Base-by-base conservation (phyloP, 2,888 invertebrate species). In the Campoletis raptor region DNA sequence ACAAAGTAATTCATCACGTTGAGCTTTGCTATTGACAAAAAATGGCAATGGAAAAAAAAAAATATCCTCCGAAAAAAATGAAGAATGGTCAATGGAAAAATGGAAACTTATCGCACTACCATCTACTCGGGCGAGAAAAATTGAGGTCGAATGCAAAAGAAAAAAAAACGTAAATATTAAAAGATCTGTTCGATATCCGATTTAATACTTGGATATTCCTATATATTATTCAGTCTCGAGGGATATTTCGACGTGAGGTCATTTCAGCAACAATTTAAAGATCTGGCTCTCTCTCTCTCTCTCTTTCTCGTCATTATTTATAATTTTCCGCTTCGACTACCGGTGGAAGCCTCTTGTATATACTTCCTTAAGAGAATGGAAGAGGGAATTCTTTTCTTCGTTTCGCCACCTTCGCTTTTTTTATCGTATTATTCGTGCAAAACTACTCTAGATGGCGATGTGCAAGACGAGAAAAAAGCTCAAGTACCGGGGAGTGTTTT, bases 291-390 rank as follows among this genome's bases (percentile, higher is more conserved):
- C 54, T 69, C 67, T 42, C 7, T 57, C 30, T 69, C 69, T 57
- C 21, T 91, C n/a, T 61, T 21, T 72, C 73, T 78, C 93, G 92
- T 93, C 93, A 92, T 93, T 93, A 93, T 93, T 93, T 93, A 93
- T 93, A 93, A 93, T 93, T 93, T 93, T 93, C 93, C 93, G 93
- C 91, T 92, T 89, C 90, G 87, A 88, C 88, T 88, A 80, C 85
- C 85, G 81, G 76, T 80, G 87, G 81, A 86, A 79, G 78, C 40
- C 66, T 83, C 79, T 82, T 90, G 90, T 91, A 88, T 88, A 88
- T 86, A 85, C 83, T 87, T 89, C 85, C 90, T 92, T 92, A 89
- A 92, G 90, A 93, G 91, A 93, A 93, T 92, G 85, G 90, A 87
- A 64, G 70, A 30, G 61, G 72, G 76, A 69, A 74, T 85, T 85